phyloP scores from a whole-genome alignment of 2,113 vertebrate species.

The Alethe diademata region DNA sequence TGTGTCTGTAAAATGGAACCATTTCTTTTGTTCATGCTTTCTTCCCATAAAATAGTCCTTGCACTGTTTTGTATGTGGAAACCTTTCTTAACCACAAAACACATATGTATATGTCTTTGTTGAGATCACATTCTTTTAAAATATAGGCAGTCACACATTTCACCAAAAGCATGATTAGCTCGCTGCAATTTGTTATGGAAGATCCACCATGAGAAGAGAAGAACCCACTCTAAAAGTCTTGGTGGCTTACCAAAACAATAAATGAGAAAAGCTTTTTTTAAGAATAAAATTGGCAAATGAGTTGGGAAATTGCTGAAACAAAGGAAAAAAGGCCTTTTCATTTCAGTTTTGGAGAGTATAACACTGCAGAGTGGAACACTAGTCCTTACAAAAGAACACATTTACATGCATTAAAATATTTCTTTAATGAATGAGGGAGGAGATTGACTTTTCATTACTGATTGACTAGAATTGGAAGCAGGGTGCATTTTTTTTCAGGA shows the following conservation, averaged over 20 bases:
- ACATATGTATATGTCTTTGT: not conserved
- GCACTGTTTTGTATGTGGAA: not conserved
- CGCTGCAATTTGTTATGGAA: not conserved
- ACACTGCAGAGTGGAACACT: not conserved
- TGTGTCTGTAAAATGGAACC: not conserved
- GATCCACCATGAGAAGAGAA: not conserved
- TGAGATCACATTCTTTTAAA: not conserved
- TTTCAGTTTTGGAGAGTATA: not conserved
- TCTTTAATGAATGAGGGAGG: not conserved
- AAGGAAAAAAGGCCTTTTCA: not conserved
- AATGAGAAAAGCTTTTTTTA: not conserved
- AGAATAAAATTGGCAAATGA: not conserved
- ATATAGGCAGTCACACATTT: not conserved
- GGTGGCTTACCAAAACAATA: not conserved
- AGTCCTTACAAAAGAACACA: not conserved
- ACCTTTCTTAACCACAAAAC: not conserved
- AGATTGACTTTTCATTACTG: not conserved
- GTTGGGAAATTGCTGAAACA: not conserved
- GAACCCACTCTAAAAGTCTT: not conserved
- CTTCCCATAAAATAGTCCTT: not conserved
- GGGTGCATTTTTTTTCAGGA: not conserved
- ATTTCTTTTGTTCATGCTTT: not conserved
- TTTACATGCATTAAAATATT: not conserved
- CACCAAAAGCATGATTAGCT: not conserved
- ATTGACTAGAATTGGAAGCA: not conserved